phyloP scores from a whole-genome alignment of 92 coral and sea anemone species.

The Paragorgia papillata region DNA sequence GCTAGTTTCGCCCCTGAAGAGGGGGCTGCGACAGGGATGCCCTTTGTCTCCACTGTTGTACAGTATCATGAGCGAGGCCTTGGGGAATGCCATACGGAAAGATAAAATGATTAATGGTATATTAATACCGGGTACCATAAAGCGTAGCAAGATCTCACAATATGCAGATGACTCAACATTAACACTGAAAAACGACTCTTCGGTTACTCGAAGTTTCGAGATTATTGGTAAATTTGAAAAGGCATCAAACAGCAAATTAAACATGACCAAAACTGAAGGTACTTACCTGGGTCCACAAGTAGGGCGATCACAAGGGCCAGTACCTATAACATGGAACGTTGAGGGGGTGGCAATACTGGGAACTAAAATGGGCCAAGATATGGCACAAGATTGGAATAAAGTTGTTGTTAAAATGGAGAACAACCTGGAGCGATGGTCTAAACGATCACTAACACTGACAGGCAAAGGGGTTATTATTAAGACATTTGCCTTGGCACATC shows the following conservation, averaged over 20 bases:
- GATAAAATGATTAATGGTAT: not conserved
- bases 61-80: not conserved
- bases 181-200: conserved; percentile 4
- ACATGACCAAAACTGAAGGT: conserved; percentile 24
- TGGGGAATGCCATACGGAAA: not conserved
- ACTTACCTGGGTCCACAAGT: not conserved
- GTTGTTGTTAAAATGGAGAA: conserved; percentile 21
- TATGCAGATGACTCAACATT: conserved; percentile 47
- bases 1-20: too few species aligned
- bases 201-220: conserved; percentile 16
- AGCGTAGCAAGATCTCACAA: conserved; percentile 15
- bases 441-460: conserved; percentile 18
- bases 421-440: conserved; percentile 27
- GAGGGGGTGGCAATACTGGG: not conserved
- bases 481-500: conserved; percentile 38
- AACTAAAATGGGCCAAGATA: not conserved
- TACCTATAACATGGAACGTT: conserved; percentile 9
- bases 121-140: conserved; percentile 1
- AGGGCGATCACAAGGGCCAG: conserved; percentile 23
- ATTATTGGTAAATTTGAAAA: conserved; percentile 17
- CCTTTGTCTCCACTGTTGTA: conserved; percentile 36
- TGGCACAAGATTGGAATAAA: conserved; percentile 32
- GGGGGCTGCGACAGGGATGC: too few species aligned
- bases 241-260: conserved; percentile 41
- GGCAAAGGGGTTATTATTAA: conserved; percentile 42